phyloP scores from a whole-genome alignment of 2,113 vertebrate genomes.

The Notarius lentiginosus region DNA sequence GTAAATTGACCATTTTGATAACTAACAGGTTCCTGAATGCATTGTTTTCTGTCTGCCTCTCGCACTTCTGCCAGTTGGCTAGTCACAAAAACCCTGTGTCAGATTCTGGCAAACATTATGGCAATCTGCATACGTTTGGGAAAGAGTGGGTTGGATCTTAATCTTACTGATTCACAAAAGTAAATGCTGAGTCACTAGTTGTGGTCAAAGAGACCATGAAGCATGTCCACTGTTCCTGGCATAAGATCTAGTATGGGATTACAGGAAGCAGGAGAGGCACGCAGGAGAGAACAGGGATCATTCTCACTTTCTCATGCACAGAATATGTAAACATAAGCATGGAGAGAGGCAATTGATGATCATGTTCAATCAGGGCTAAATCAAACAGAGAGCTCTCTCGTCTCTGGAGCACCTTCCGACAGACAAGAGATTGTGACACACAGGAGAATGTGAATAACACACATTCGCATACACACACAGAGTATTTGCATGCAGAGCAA shows the following conservation, averaged over 20 bases:
- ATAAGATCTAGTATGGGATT: conserved; percentile 3
- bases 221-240: conserved; percentile 15
- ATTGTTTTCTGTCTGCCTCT: conserved; percentile 12
- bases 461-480: conserved; percentile 10
- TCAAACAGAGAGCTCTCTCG: conserved; percentile 45
- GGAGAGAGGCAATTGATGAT: conserved; percentile 41
- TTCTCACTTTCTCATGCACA: background rate
- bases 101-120: background rate
- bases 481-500: conserved; percentile 39
- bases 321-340: conserved; percentile 32
- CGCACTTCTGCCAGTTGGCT: conserved; percentile 24
- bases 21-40: conserved; percentile 27
- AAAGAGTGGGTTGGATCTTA: conserved; percentile 10
- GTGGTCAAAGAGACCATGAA: conserved; percentile 20
- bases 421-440: conserved; percentile 38
- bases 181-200: conserved; percentile 19
- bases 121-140: conserved; percentile 28
- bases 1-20: conserved; percentile 41
- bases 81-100: conserved; percentile 4
- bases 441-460: conserved; percentile 37
- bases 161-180: conserved; percentile 26
- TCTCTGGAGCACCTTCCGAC: conserved; percentile 25
- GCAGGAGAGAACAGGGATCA: background rate
- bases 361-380: conserved; percentile 40
- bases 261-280: conserved; percentile 10